A percentile compares a stretch with the other conserved stretches of the same genome.
phyloP scores from a whole-genome alignment of 2,113 vertebrate species.

The Dasyurus viverrinus region DNA sequence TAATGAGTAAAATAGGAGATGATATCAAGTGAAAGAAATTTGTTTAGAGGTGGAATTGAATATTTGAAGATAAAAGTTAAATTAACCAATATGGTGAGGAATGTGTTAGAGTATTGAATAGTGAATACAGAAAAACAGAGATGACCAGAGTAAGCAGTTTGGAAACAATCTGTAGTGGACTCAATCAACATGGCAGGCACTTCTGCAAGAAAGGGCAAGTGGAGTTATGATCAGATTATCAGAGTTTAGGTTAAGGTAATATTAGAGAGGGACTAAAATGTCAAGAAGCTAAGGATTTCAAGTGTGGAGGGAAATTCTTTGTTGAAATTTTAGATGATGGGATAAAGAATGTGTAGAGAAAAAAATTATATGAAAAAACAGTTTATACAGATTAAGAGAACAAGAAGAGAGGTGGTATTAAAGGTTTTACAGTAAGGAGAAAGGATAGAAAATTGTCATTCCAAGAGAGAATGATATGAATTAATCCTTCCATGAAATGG shows the following conservation, averaged over 20 bases:
- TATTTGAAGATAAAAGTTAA: neutral
- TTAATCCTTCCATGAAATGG: neutral
- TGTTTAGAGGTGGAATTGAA: neutral
- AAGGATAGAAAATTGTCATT: neutral
- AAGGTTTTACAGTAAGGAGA: neutral
- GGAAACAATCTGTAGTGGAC: neutral
- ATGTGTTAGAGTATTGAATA: neutral
- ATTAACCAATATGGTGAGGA: neutral
- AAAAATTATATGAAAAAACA: neutral
- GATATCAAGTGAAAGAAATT: neutral
- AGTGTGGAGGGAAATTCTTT: neutral
- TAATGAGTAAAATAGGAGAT: neutral
- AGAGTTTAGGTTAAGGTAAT: neutral
- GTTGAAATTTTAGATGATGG: too few species aligned
- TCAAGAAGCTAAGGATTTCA: neutral
- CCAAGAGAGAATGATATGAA: neutral
- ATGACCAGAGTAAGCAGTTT: neutral
- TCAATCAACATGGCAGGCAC: neutral
- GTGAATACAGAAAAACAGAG: neutral
- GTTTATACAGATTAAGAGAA: neutral
- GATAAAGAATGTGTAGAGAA: neutral
- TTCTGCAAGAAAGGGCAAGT: neutral
- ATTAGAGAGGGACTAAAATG: neutral
- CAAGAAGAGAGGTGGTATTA: neutral
- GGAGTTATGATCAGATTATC: neutral